phyloP scores from a whole-genome alignment of 2,888 invertebrate species.

The Hylaea fasciaria region DNA sequence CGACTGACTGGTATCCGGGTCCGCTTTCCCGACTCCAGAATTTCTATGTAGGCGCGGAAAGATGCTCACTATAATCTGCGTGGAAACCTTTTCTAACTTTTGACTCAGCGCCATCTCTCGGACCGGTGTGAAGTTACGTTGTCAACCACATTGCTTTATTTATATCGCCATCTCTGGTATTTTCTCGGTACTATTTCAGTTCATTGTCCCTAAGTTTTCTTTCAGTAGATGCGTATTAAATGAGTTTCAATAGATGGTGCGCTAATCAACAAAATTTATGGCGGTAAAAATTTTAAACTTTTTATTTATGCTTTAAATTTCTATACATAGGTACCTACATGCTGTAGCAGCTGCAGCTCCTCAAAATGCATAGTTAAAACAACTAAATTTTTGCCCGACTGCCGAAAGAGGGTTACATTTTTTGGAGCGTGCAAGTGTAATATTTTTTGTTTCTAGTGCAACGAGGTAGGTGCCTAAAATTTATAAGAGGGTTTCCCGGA shows the following conservation, averaged over 20 bases:
- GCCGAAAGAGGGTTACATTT: too few relatives aligned
- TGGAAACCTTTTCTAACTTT: slow-evolving; percentile 23
- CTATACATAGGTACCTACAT: too few relatives aligned
- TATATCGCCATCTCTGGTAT: slow-evolving; percentile 12
- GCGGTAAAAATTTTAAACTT: not conserved
- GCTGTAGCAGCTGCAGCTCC: too few relatives aligned
- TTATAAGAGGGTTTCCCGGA: too few relatives aligned
- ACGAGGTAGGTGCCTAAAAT: too few relatives aligned
- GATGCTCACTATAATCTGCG: slow-evolving; percentile 40
- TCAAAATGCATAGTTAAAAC: too few relatives aligned
- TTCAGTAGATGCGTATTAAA: not conserved
- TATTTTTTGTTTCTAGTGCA: too few relatives aligned
- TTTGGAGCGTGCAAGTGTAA: too few relatives aligned
- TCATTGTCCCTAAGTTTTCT: not conserved
- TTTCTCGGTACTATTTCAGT: slow-evolving; percentile 11
- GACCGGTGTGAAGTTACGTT: not conserved
- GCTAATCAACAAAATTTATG: not conserved
- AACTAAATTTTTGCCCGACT: too few relatives aligned
- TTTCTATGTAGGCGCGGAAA: slow-evolving; percentile 56
- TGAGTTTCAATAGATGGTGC: slow-evolving; percentile 12
- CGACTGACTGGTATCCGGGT: slow-evolving; percentile 77
- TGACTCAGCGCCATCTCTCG: slow-evolving; percentile 43
- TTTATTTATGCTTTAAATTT: too few relatives aligned
- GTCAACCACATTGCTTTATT: not conserved
- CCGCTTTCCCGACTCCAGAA: slow-evolving; percentile 69